Percentiles rank a stretch among this genome's conserved stretches.
These are phyloP conservation scores for Osedax fenrisi DNA, from an alignment of 2,888 invertebrate genomes.

Conservation along the genomic window DNA sequence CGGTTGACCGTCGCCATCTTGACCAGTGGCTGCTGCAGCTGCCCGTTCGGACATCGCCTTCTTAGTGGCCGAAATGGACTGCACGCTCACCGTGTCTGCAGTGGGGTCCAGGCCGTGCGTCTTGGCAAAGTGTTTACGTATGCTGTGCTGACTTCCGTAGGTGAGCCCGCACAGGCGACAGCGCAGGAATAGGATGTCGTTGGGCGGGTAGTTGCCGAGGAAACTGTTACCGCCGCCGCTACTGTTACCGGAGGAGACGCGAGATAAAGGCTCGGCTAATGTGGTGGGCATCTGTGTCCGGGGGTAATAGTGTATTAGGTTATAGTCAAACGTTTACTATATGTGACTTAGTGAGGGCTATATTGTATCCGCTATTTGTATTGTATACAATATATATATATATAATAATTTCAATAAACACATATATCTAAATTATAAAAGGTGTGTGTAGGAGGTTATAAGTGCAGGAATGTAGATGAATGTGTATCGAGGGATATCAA, in stretches of 20 bases:
- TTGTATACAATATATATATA: too few species aligned
- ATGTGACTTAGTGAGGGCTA: too few species aligned
- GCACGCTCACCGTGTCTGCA: constrained; percentile 45
- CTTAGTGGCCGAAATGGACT: constrained; percentile 46
- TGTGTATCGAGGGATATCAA: too few species aligned
- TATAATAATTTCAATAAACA: too few species aligned
- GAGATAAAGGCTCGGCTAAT: neutral
- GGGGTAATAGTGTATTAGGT: too few species aligned
- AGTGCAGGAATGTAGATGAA: too few species aligned
- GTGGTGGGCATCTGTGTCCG: neutral
- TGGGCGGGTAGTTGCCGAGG: constrained; percentile 43
- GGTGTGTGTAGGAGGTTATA: too few species aligned
- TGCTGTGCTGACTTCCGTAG: constrained; percentile 47
- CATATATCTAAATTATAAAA: too few species aligned
- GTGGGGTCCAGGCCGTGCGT: constrained; percentile 47
- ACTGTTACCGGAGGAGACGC: neutral
- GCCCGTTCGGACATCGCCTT: constrained; percentile 32
- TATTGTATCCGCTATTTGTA: too few species aligned
- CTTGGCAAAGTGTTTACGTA: constrained; percentile 47
- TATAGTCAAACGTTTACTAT: too few species aligned
- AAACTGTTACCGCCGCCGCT: constrained; percentile 38
- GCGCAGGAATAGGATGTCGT: constrained; percentile 46
- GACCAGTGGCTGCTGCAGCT: neutral
- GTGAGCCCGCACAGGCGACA: constrained; percentile 45
- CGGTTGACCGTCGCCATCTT: neutral